Percentiles rank a stretch among this genome's conserved stretches.
Conservation (phyloP, 2,888 invertebrate species). For the Agrotis puta region DNA sequence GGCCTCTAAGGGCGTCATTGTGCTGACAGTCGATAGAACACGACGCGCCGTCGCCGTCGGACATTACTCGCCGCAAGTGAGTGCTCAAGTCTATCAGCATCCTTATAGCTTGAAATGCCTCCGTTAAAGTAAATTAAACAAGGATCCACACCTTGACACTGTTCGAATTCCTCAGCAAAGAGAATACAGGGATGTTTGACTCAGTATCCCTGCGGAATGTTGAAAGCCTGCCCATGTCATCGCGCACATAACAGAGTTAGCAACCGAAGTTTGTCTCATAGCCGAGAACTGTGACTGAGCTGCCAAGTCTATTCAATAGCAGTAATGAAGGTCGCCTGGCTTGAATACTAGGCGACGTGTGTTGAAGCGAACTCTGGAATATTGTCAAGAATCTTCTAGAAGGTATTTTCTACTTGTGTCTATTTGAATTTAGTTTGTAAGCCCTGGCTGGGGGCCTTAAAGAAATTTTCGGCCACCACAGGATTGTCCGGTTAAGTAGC, state of each 20-base stretch:
- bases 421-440: too few relatives aligned
- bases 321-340: neutral
- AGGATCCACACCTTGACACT: neutral
- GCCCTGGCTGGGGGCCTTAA: too few relatives aligned
- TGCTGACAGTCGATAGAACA: too few relatives aligned
- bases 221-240: neutral
- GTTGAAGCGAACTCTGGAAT: neutral
- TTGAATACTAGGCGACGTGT: neutral
- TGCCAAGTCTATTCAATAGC: constrained; percentile 13
- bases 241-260: neutral
- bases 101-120: neutral
- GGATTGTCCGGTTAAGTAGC: too few relatives aligned
- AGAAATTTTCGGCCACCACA: too few relatives aligned
- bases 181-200: neutral
- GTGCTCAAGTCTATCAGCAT: neutral
- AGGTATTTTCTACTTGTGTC: too few relatives aligned
- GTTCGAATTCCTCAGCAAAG: neutral
- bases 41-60: too few relatives aligned
- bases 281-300: constrained; percentile 1
- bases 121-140: neutral
- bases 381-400: neutral
- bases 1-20: too few relatives aligned
- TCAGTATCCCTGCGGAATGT: constrained; percentile 12
- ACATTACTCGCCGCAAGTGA: too few relatives aligned
- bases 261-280: constrained; percentile 17